Evolutionary conservation across 2,797 vertebrate genomes (phyloP).

Genomic region (Tamandua tetradactyla): DNA sequence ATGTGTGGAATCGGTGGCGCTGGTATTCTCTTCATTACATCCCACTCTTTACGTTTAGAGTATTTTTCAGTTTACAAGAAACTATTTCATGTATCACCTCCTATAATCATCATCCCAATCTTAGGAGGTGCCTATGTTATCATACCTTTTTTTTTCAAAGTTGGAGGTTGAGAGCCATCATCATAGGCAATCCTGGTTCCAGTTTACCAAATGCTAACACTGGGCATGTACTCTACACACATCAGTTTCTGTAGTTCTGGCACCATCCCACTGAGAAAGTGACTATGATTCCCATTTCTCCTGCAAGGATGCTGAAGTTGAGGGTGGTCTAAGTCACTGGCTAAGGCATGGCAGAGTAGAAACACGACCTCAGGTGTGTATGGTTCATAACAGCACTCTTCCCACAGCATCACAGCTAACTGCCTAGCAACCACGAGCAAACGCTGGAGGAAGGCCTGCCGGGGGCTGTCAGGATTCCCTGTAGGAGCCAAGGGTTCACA

Average conservation of each 20-base stretch:
- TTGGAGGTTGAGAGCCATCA: not conserved
- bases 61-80: not conserved
- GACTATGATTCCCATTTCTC: not conserved
- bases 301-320: not conserved
- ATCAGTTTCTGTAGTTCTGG: not conserved
- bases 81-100: rapidly evolving
- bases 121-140: not conserved
- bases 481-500: not conserved
- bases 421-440: not conserved
- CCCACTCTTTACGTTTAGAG: not conserved
- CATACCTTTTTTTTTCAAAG: not conserved
- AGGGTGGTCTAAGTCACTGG: not conserved
- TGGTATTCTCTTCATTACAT: not conserved
- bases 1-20: not conserved
- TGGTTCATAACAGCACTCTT: not conserved
- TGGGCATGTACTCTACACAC: rapidly evolving
- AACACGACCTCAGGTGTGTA: not conserved
- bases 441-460: not conserved
- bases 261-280: not conserved
- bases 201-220: not conserved
- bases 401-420: not conserved
- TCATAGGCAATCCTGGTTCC: not conserved
- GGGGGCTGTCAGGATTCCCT: not conserved
- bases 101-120: not conserved
- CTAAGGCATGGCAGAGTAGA: not conserved